Percentiles rank a stretch among this genome's conserved stretches.
These are phyloP conservation scores for Megalurothrips usitatus DNA, from an alignment of 2,888 invertebrate genomes.

Conservation along the genomic window DNA sequence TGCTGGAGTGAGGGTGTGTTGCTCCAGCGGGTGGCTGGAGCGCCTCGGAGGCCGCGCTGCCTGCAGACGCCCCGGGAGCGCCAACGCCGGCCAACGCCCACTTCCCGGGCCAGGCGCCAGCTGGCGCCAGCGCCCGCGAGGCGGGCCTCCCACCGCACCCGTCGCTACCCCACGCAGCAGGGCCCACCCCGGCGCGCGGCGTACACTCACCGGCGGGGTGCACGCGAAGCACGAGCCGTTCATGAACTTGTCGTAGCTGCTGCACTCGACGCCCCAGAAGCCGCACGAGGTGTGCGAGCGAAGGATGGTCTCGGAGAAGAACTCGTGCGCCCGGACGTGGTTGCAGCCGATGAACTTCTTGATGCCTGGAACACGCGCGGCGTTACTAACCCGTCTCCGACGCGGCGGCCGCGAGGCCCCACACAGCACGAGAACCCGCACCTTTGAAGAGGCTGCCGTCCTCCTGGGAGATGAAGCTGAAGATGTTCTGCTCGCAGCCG, in stretches of 20 bases:
- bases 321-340: conserved; percentile 78
- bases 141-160: not conserved
- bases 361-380: conserved; percentile 49
- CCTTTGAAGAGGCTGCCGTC: conserved; percentile 60
- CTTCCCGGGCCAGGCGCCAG: too few relatives aligned
- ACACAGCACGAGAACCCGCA: conserved; percentile 35
- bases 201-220: conserved; percentile 30
- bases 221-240: conserved; percentile 43
- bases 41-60: too few relatives aligned
- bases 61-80: too few relatives aligned
- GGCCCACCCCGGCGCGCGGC: not conserved
- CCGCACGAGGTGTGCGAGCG: conserved; percentile 54
- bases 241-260: conserved; percentile 59
- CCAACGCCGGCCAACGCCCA: too few relatives aligned
- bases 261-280: conserved; percentile 72
- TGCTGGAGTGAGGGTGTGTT: too few relatives aligned
- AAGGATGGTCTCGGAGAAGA: conserved; percentile 78
- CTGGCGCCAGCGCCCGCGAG: too few relatives aligned
- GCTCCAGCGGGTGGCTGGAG: too few relatives aligned
- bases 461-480: conserved; percentile 60
- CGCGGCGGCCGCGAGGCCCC: not conserved
- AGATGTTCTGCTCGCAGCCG: conserved; percentile 58
- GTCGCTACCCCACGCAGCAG: conserved; percentile 60
- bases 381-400: not conserved
- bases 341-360: conserved; percentile 76